Base-by-base conservation (phyloP, 2,797 vertebrate genomes). In the Amblyopsis hoosieri region DNA sequence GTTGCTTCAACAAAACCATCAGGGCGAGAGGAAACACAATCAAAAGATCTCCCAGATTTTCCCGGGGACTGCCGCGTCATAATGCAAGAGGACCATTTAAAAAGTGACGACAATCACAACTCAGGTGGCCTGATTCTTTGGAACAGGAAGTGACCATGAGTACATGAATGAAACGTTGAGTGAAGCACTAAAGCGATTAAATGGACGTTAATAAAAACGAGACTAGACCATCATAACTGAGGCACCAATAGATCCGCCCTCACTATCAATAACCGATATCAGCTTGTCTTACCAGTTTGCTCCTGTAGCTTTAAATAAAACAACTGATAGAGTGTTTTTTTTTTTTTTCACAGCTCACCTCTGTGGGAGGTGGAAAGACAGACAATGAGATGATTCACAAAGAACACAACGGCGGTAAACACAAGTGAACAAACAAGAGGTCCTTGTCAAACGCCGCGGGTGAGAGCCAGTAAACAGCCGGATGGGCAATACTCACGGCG, bases 391-490 rank as follows among this genome's bases (percentile, higher is more conserved):
- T 85, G 75, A 85, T 79, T 85, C 76, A 85, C 74, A 60, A 64
- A 57, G 62, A 75, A 59, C 72, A 62, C 72, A 62, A 71, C 79
- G 75, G 75, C 48, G 55, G 60, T 48, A 66, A 46, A 71, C 74
- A 75, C 42, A 72, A 74, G 78, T 7, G 58, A 48, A 31, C 58
- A 55, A 60, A 33, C 29, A 60, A 47, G 37, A 65, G 77, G 71
- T 67, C 56, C 60, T 76, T 65, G 72, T 84, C 79, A 87, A 88
- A 87, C 79, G 75, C 80, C 83, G 81, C 57, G 74, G 69, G 65
- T 85, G 82, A 89, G 83, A 89, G 83, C 86, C 83, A 86, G 77
- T 69, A 62, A 80, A 66, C 56, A 52, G 71, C 60, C 76, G 66
- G 72, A 78, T 75, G 75, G 76, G 79, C 79, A 78, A 73, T 72